A percentile compares a stretch with the other conserved stretches of the same genome.
Evolutionary conservation across 2,797 vertebrate genomes (phyloP).

Genomic region (Poecile montanus): DNA sequence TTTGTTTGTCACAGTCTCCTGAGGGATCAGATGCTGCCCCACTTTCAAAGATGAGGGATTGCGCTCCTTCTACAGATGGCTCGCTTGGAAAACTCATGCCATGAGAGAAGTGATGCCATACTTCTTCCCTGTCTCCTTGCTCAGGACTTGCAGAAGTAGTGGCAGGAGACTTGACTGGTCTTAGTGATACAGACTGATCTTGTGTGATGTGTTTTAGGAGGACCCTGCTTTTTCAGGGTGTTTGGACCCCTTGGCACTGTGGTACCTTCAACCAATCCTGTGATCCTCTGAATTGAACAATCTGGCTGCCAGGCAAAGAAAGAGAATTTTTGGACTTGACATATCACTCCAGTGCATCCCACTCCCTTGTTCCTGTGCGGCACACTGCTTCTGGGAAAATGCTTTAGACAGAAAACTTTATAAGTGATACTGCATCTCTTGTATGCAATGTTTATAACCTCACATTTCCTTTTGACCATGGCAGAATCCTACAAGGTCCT

Average conservation of each 20-base stretch:
- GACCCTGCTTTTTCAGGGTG: not conserved
- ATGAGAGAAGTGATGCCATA: not conserved
- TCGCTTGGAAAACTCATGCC: not conserved
- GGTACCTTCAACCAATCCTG: not conserved
- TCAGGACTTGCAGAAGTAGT: not conserved
- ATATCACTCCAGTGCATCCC: not conserved
- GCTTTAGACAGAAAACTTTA: not conserved
- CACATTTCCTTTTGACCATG: not conserved
- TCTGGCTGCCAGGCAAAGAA: not conserved
- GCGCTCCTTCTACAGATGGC: not conserved
- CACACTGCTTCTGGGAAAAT: not conserved
- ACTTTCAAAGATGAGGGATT: not conserved
- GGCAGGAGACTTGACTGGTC: not conserved
- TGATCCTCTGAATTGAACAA: not conserved
- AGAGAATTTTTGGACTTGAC: not conserved
- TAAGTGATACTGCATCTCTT: not conserved
- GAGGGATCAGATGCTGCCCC: not conserved
- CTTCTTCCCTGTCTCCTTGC: not conserved
- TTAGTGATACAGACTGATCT: not conserved
- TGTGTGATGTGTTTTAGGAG: not conserved
- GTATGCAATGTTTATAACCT: not conserved
- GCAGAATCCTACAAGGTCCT: not conserved
- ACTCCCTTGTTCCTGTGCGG: rapidly evolving
- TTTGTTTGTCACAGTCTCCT: not conserved
- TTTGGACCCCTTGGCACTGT: not conserved